Conservation (phyloP, 2,113 vertebrate genomes). For the Thalassarche chlororhynchos region DNA sequence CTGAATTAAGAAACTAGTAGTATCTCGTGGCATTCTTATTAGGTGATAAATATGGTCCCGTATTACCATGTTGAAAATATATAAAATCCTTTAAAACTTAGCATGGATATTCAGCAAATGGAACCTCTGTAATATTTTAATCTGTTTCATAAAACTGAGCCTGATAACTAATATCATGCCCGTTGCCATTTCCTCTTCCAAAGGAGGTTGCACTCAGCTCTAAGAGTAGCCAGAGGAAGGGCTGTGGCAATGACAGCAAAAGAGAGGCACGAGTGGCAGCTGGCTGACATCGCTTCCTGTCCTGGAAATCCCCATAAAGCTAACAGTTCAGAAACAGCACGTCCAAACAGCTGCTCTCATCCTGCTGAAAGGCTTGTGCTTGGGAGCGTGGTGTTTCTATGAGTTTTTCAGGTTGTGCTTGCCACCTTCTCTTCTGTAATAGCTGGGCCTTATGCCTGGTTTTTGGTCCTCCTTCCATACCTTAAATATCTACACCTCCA, state of each 20-base stretch:
- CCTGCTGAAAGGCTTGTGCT: neutral
- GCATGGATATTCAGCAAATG: neutral
- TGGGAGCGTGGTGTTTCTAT: neutral
- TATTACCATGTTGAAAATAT: neutral
- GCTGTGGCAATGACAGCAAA: neutral
- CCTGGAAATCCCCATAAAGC: neutral
- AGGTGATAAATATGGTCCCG: neutral
- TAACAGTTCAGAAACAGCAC: neutral
- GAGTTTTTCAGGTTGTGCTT: neutral
- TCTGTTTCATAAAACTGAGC: neutral
- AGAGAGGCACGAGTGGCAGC: neutral
- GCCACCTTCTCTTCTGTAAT: neutral
- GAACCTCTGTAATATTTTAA: neutral
- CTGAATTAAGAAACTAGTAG: neutral
- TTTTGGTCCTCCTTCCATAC: neutral
- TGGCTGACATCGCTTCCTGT: neutral
- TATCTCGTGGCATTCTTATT: neutral
- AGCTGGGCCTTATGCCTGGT: neutral
- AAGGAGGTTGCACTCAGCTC: neutral
- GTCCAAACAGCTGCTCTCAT: accelerated
- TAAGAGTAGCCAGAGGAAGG: neutral
- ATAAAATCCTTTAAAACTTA: neutral
- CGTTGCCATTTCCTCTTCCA: neutral
- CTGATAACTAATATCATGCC: neutral
- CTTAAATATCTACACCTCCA: neutral